Conservation (phyloP, 2,113 vertebrate genomes). For the Prionailurus bengalensis region DNA sequence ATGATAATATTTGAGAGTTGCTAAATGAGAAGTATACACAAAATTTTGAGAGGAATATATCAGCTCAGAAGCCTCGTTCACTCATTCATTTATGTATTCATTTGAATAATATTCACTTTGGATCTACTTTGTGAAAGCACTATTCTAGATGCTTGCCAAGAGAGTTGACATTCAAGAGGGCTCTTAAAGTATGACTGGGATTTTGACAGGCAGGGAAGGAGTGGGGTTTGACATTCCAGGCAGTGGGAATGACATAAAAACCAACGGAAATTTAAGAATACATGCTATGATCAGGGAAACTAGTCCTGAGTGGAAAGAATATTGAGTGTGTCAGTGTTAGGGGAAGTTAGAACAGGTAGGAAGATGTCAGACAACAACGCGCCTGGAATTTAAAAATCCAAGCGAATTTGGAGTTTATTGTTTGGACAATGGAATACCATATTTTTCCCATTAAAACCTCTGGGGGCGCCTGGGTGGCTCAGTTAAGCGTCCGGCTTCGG, state of each 20-base stretch:
- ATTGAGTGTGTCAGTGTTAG: not conserved
- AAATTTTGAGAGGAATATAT: not conserved
- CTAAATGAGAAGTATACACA: not conserved
- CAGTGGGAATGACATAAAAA: not conserved
- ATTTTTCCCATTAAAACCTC: not conserved
- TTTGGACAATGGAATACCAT: not conserved
- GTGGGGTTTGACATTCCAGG: not conserved
- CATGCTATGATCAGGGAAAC: not conserved
- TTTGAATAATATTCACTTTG: not conserved
- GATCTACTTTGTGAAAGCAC: not conserved
- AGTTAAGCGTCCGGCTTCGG: too few species aligned
- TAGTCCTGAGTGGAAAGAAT: not conserved
- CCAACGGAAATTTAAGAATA: not conserved
- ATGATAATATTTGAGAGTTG: slow-evolving; percentile 11
- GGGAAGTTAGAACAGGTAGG: not conserved
- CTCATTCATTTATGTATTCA: not conserved
- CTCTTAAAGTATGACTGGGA: not conserved
- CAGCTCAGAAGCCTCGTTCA: not conserved
- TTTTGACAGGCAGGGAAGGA: not conserved
- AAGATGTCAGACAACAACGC: not conserved
- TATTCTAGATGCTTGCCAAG: not conserved
- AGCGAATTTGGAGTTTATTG: not conserved
- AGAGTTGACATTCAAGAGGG: not conserved
- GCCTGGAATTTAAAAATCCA: not conserved
- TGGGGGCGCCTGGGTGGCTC: too few species aligned